These are phyloP conservation scores for Myxocyprinus asiaticus DNA, from an alignment of 2,113 vertebrate genomes.

Conservation along the genomic window DNA sequence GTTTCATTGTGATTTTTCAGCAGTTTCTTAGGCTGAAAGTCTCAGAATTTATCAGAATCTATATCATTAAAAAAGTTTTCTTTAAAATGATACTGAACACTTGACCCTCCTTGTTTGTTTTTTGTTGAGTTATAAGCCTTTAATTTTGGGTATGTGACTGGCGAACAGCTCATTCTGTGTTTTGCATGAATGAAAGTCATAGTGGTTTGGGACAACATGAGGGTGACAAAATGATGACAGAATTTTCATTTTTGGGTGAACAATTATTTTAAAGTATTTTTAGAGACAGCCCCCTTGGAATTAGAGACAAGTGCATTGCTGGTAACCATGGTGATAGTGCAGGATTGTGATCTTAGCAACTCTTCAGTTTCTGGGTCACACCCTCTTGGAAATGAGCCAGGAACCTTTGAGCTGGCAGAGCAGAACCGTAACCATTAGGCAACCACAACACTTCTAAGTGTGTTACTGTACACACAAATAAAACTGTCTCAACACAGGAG, in stretches of 20 bases:
- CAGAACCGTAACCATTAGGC: slow-evolving; percentile 1
- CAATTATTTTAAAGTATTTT: background rate
- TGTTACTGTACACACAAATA: slow-evolving; percentile 1
- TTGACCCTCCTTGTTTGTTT: too few relatives aligned
- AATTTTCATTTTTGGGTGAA: background rate
- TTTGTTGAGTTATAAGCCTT: too few relatives aligned
- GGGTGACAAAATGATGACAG: too few relatives aligned
- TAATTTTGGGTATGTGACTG: too few relatives aligned
- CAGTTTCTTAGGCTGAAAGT: too few relatives aligned
- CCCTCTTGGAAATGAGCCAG: slow-evolving; percentile 7
- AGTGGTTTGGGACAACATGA: too few relatives aligned
- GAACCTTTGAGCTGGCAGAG: slow-evolving; percentile 1
- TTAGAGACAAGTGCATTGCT: slow-evolving; percentile 18
- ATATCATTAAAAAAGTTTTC: too few relatives aligned
- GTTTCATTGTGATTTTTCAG: too few relatives aligned
- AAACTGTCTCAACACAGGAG: slow-evolving; percentile 7
- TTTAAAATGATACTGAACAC: too few relatives aligned
- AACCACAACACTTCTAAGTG: background rate
- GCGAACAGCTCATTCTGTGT: too few relatives aligned
- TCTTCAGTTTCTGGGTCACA: background rate
- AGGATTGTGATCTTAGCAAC: slow-evolving; percentile 16
- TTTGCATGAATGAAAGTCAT: too few relatives aligned
- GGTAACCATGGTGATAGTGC: slow-evolving; percentile 8
- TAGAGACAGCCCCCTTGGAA: background rate
- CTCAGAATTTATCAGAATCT: too few relatives aligned